A percentile compares a stretch with the other conserved stretches of the same genome.
These are phyloP conservation scores for Vireo altiloquus DNA, from an alignment of 2,113 vertebrate genomes.

Conservation along the genomic window DNA sequence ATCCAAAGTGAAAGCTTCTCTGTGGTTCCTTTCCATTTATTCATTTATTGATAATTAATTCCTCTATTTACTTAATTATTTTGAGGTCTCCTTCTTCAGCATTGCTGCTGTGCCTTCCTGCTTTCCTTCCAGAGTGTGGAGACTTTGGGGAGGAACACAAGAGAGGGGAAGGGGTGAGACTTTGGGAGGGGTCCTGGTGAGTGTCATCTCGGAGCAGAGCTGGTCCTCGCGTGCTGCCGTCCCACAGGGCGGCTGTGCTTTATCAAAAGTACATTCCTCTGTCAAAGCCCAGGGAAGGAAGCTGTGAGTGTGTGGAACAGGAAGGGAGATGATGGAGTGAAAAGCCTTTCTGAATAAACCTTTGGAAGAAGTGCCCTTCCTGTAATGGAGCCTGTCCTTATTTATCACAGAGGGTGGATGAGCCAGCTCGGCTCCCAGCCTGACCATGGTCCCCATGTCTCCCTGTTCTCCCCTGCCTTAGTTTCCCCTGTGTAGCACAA, in stretches of 20 bases:
- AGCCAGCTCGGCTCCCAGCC: background rate
- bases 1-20: background rate
- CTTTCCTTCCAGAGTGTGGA: background rate
- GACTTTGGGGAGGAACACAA: background rate
- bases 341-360: background rate
- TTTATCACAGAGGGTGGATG: background rate
- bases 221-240: rapidly evolving
- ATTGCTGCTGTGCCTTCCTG: background rate
- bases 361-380: background rate
- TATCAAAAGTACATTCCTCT: background rate
- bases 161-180: background rate
- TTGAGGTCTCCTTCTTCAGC: background rate
- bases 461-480: background rate
- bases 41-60: background rate
- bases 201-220: background rate
- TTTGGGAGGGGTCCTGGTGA: background rate
- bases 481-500: background rate
- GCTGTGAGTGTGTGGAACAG: background rate
- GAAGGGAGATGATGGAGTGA: background rate
- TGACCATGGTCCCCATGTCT: rapidly evolving
- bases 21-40: background rate
- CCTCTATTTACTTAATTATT: background rate
- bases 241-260: rapidly evolving
- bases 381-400: background rate
- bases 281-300: background rate